phyloP scores from a whole-genome alignment of 2,888 invertebrate genomes.

The Caenorhabditis sp. region DNA sequence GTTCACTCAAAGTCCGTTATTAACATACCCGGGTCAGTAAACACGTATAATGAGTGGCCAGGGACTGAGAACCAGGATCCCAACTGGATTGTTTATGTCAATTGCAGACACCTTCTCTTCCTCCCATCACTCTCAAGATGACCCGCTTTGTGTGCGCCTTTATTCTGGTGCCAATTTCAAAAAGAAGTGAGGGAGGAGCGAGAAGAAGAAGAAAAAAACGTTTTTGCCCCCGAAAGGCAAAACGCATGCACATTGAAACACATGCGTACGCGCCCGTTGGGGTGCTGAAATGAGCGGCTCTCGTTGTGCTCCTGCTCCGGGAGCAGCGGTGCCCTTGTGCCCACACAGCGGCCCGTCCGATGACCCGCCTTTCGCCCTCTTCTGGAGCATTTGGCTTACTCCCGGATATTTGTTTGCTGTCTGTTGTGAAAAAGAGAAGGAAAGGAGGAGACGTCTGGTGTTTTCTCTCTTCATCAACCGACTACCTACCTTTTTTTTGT shows the following conservation, averaged over 20 bases:
- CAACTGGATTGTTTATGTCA: not conserved
- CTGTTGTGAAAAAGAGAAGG: conserved; percentile 4
- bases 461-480: conserved; percentile 22
- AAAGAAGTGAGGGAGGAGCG: conserved; percentile 2
- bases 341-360: conserved; percentile 15
- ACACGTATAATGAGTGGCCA: too few relatives aligned
- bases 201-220: not conserved
- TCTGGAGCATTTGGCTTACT: not conserved
- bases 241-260: conserved; percentile 46
- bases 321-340: conserved; percentile 24
- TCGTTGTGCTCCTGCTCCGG: conserved; percentile 16
- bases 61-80: too few relatives aligned
- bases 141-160: not conserved
- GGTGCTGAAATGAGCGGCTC: conserved; percentile 40
- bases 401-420: conserved; percentile 48
- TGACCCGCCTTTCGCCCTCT: conserved; percentile 17
- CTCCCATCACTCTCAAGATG: not conserved
- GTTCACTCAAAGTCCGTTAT: too few relatives aligned
- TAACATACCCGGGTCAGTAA: too few relatives aligned
- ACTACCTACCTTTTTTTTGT: conserved; percentile 44
- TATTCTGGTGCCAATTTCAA: conserved; percentile 31
- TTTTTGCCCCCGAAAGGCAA: conserved; percentile 18
- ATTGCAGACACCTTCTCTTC: conserved; percentile 8
- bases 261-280: conserved; percentile 15
- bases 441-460: conserved; percentile 12